Evolutionary conservation across 2,888 invertebrate genomes (phyloP).

Genomic region (Noctua comes): DNA sequence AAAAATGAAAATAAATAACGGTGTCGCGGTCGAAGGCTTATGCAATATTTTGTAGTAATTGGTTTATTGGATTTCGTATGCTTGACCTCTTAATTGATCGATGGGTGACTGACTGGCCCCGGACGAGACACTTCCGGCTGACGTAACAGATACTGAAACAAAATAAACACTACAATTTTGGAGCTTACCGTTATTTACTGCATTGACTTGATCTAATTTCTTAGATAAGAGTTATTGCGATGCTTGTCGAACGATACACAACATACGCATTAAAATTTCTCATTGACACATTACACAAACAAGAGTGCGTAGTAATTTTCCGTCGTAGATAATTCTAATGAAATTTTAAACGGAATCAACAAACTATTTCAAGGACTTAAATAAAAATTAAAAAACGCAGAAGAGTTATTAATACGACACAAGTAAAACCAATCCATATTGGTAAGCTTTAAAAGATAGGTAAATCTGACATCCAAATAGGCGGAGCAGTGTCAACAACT

Average conservation of each 20-base stretch:
- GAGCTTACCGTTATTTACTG: slow-evolving; percentile 12
- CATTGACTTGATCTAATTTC: slow-evolving; percentile 43
- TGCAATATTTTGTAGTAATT: slow-evolving; percentile 40
- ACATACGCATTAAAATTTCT: slow-evolving; percentile 44
- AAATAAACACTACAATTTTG: slow-evolving; percentile 36
- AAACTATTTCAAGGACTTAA: slow-evolving; percentile 31
- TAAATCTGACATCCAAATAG: not conserved
- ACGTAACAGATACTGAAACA: slow-evolving; percentile 78
- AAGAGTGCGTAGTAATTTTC: slow-evolving; percentile 42
- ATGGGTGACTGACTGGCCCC: slow-evolving; percentile 85
- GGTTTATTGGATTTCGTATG: slow-evolving; percentile 14
- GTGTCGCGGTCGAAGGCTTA: slow-evolving; percentile 18
- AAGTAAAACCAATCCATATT: not conserved
- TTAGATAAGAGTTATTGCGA: slow-evolving; percentile 41
- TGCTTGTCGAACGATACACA: slow-evolving; percentile 14
- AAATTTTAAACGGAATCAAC: slow-evolving; percentile 1
- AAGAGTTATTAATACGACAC: too few relatives aligned
- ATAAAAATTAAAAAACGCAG: too few relatives aligned
- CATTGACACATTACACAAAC: slow-evolving; percentile 38
- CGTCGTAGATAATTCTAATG: slow-evolving; percentile 34
- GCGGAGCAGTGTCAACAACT: not conserved
- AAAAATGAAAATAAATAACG: slow-evolving; percentile 43
- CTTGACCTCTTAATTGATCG: slow-evolving; percentile 80
- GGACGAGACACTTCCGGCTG: slow-evolving; percentile 85
- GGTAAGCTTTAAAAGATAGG: too few relatives aligned